Percentiles rank a stretch among this genome's conserved stretches.
Conservation (phyloP, 2,888 invertebrate species). For the Athalia rosae region DNA sequence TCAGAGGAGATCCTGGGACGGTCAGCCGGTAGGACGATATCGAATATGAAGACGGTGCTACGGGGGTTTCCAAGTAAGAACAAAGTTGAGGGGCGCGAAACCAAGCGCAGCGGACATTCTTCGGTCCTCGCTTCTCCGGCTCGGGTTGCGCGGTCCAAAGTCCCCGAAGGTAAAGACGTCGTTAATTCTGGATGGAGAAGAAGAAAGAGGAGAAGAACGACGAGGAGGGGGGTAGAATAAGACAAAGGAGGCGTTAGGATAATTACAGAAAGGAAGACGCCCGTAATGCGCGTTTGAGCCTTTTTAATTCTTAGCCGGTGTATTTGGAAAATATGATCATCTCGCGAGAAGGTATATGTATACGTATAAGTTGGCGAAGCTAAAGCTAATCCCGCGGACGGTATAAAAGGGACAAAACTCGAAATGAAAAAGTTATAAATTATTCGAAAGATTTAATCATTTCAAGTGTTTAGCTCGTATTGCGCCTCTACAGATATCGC, state of each 20-base stretch:
- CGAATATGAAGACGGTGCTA: slow-evolving; percentile 68
- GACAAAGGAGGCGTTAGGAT: slow-evolving; percentile 14
- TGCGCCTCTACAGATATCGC: background rate
- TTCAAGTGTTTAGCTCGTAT: slow-evolving; percentile 18
- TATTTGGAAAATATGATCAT: slow-evolving; percentile 14
- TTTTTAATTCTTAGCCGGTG: slow-evolving; percentile 5
- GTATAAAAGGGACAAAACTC: slow-evolving; percentile 6
- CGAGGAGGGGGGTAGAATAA: slow-evolving; percentile 12
- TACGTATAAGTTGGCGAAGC: background rate
- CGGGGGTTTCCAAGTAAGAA: slow-evolving; percentile 66
- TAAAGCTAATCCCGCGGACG: slow-evolving; percentile 11
- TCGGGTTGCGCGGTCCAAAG: slow-evolving; percentile 47
- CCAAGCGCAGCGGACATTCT: slow-evolving; percentile 36
- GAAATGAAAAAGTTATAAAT: slow-evolving; percentile 37
- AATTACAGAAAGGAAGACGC: slow-evolving; percentile 25
- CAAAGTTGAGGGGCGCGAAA: slow-evolving; percentile 62
- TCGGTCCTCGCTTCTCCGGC: slow-evolving; percentile 9
- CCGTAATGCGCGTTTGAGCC: slow-evolving; percentile 32
- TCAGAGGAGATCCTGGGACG: slow-evolving; percentile 12
- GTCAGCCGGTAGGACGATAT: slow-evolving; percentile 66
- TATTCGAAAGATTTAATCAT: slow-evolving; percentile 40
- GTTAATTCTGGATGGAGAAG: slow-evolving; percentile 23
- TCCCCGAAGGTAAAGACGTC: slow-evolving; percentile 7
- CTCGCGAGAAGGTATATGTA: background rate
- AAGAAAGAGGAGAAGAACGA: background rate